Conservation (phyloP, 2,888 invertebrate species). For the Cephonodes hylas region DNA sequence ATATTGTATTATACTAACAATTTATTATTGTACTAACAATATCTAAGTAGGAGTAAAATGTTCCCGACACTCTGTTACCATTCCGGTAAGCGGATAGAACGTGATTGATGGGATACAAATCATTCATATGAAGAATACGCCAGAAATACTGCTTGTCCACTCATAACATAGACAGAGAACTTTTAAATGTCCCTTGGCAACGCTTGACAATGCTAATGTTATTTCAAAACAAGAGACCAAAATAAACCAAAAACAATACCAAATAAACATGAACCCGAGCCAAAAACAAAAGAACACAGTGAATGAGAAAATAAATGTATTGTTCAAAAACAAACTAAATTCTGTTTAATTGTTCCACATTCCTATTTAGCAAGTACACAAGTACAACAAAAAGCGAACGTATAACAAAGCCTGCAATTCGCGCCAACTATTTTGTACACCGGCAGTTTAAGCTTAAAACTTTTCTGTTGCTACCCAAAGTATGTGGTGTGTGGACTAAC, state of each 20-base stretch:
- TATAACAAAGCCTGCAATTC: conserved; percentile 33
- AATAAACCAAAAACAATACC: background rate
- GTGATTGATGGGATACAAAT: too few relatives aligned
- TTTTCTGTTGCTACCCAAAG: conserved; percentile 32
- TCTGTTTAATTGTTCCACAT: background rate
- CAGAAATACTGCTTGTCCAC: too few relatives aligned
- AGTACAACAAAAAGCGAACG: background rate
- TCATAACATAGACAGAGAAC: too few relatives aligned
- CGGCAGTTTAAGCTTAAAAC: conserved; percentile 33
- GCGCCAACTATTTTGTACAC: conserved; percentile 37
- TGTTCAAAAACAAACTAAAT: background rate
- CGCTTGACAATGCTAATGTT: background rate
- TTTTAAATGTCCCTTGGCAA: too few relatives aligned
- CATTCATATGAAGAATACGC: too few relatives aligned
- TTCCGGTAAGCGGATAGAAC: too few relatives aligned
- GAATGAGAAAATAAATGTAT: conserved; percentile 2
- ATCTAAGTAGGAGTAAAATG: too few relatives aligned
- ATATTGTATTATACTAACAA: too few relatives aligned
- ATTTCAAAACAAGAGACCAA: background rate
- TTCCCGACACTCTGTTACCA: too few relatives aligned
- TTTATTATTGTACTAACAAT: too few relatives aligned
- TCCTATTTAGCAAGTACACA: background rate
- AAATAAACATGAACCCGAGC: background rate
- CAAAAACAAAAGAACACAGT: background rate
- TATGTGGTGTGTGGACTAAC: conserved; percentile 21